Percentiles rank a stretch among this genome's conserved stretches.
These are phyloP conservation scores for Microplitis demolitor DNA, from an alignment of 1,140 invertebrate species.

Conservation along the genomic window DNA sequence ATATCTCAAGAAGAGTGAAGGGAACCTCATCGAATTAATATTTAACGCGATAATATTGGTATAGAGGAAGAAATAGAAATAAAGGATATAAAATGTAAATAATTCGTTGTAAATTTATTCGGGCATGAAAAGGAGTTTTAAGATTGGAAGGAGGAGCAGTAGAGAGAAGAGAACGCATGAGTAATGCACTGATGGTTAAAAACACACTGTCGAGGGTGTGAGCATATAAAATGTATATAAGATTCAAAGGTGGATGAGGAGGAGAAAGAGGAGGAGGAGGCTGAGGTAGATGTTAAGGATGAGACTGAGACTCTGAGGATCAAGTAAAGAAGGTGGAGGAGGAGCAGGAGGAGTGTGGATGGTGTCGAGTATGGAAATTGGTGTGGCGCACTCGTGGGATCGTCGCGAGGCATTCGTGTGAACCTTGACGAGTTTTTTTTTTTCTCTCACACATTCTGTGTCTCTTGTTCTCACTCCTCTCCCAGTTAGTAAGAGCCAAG, in stretches of 20 bases:
- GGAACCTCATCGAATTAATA: neutral
- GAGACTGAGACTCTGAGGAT: neutral
- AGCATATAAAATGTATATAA: conserved; percentile 4
- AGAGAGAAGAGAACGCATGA: conserved; percentile 12
- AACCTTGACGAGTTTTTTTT: conserved; percentile 8
- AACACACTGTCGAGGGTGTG: conserved; percentile 7
- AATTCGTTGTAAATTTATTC: conserved; percentile 26
- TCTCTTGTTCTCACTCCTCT: conserved; percentile 1
- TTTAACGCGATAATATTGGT: conserved; percentile 1
- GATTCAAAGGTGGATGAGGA: neutral
- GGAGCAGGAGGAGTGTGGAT: conserved; percentile 13
- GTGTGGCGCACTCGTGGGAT: conserved; percentile 18
- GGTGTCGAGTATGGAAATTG: conserved; percentile 28
- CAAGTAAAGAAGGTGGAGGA: conserved; percentile 6
- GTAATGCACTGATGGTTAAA: conserved; percentile 23
- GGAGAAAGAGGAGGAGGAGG: neutral
- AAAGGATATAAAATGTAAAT: conserved; percentile 7
- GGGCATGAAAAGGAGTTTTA: conserved; percentile 17
- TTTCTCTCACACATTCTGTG: neutral
- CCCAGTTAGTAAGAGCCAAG: no score
- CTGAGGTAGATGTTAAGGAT: no score
- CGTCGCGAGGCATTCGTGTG: conserved; percentile 18
- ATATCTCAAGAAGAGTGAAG: neutral
- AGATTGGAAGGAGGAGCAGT: conserved; percentile 1
- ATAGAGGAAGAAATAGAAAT: neutral